These are phyloP conservation scores for Drosophila buzzatii DNA, from an alignment of 2,888 invertebrate genomes.

Conservation along the genomic window DNA sequence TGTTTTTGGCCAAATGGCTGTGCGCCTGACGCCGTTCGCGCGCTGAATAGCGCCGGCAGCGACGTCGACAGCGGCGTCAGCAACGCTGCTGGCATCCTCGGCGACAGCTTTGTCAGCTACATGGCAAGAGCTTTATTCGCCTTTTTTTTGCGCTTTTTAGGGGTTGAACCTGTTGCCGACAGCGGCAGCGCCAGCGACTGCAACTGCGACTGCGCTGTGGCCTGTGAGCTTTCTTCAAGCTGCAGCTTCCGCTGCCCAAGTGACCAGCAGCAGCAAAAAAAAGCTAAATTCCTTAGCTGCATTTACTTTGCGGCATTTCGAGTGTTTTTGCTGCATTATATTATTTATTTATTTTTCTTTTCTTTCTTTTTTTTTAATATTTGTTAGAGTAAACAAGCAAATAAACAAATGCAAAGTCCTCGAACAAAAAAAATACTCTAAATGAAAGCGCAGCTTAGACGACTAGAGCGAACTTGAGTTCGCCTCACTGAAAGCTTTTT, in stretches of 20 bases:
- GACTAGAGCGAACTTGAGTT: not conserved
- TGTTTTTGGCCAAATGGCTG: constrained; percentile 63
- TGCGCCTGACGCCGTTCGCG: constrained; percentile 37
- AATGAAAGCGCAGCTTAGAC: not conserved
- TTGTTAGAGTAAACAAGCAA: constrained; percentile 11
- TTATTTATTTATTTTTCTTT: not conserved
- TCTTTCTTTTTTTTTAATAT: not conserved
- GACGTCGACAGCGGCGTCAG: constrained; percentile 15
- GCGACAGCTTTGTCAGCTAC: constrained; percentile 36
- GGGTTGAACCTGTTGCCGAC: constrained; percentile 60
- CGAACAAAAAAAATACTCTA: constrained; percentile 23
- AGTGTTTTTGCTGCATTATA: not conserved
- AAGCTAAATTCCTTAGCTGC: constrained; percentile 5
- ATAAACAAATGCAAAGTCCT: constrained; percentile 41
- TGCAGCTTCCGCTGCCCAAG: constrained; percentile 28
- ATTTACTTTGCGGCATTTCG: not conserved
- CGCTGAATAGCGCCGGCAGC: constrained; percentile 24
- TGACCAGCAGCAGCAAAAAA: not conserved
- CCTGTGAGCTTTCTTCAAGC: constrained; percentile 18
- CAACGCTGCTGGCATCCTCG: constrained; percentile 40
- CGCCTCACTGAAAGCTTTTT: not conserved
- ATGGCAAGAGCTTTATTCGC: constrained; percentile 23
- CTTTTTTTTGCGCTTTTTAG: constrained; percentile 28
- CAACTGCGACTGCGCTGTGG: constrained; percentile 12
- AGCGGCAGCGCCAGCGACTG: not conserved